Evolutionary conservation across 2,113 vertebrate genomes (phyloP).

Genomic region (Petaurus breviceps): DNA sequence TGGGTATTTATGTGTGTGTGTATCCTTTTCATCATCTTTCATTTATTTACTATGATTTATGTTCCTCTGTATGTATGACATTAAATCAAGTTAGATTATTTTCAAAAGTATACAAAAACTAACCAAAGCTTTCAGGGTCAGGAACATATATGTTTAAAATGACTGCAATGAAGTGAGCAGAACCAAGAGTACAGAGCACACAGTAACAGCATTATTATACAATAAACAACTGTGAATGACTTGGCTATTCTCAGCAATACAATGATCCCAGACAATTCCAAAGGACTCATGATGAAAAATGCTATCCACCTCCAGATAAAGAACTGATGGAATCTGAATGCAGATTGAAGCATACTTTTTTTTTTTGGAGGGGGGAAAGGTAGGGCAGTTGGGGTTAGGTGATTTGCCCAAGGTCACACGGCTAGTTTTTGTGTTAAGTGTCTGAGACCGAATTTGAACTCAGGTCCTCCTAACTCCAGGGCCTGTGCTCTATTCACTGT

Average conservation of each 20-base stretch:
- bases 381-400: no score
- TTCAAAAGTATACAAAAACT: neutral
- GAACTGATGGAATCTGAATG: neutral
- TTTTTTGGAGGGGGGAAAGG: no score
- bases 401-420: no score
- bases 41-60: neutral
- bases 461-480: no score
- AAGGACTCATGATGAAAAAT: neutral
- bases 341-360: no score
- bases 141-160: slow-evolving; percentile 20
- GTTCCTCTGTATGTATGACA: neutral
- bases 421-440: no score
- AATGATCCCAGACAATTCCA: neutral
- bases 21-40: neutral
- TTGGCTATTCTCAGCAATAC: neutral
- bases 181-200: neutral
- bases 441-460: no score
- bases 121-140: neutral
- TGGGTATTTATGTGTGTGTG: neutral
- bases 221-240: neutral
- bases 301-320: neutral
- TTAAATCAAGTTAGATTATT: neutral
- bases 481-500: no score
- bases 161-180: neutral
- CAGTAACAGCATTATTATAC: neutral